Percentiles rank a stretch among this genome's conserved stretches.
phyloP scores from a whole-genome alignment of 2,888 invertebrate species.

The Panorpa germanica region DNA sequence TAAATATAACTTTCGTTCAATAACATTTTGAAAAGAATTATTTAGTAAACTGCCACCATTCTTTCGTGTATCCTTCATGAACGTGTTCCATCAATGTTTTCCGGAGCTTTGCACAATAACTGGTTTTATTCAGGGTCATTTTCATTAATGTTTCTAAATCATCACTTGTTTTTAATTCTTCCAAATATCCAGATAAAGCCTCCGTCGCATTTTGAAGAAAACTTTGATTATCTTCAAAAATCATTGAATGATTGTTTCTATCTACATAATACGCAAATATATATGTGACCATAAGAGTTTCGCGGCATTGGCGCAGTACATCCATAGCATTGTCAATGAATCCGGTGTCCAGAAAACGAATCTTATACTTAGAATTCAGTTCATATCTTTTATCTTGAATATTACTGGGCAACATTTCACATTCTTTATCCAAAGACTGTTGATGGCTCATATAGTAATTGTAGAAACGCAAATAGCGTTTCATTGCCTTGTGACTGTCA shows the following conservation, averaged over 20 bases:
- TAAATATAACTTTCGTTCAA: too few species aligned
- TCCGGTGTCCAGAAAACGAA: too few species aligned
- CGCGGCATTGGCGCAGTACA: constrained; percentile 89
- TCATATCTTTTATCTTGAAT: too few species aligned
- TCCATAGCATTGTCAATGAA: constrained; percentile 95
- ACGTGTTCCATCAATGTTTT: constrained; percentile 93
- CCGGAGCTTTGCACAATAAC: constrained; percentile 95
- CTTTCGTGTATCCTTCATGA: constrained; percentile 96
- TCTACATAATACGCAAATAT: constrained; percentile 97
- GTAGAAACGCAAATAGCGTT: too few species aligned
- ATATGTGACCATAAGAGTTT: constrained; percentile 98
- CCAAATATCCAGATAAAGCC: constrained; percentile 90
- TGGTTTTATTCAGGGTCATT: too few species aligned
- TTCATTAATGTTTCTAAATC: too few species aligned
- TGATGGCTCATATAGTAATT: too few species aligned
- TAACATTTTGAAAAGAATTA: too few species aligned
- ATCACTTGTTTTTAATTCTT: constrained; percentile 93
- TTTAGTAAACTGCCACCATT: constrained; percentile 94
- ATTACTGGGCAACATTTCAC: too few species aligned
- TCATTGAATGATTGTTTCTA: constrained; percentile 96
- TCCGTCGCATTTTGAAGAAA: constrained; percentile 97
- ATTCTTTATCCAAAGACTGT: too few species aligned
- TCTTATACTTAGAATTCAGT: too few species aligned
- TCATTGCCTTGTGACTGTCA: too few species aligned
- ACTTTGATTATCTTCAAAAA: constrained; percentile 97